Percentiles rank a stretch among this genome's conserved stretches.
phyloP scores from a whole-genome alignment of 1,140 invertebrate genomes.

The Agrypnia vestita region DNA sequence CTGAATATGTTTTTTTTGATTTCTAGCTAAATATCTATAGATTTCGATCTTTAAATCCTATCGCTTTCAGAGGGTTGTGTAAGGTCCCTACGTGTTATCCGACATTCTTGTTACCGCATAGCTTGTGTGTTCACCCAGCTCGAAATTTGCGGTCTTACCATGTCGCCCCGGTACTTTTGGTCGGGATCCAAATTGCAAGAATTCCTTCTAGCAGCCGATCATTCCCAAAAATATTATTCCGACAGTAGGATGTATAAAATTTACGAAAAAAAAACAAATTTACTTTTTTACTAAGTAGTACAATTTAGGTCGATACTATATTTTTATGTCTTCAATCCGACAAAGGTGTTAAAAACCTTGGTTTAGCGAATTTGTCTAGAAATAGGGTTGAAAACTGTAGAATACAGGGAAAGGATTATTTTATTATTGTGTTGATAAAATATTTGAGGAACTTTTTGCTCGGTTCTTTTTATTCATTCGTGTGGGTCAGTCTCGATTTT shows the following conservation, averaged over 20 bases:
- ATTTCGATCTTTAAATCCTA: too few relatives aligned
- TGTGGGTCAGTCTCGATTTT: neutral
- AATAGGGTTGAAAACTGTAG: neutral
- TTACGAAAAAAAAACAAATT: neutral
- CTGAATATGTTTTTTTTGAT: too few relatives aligned
- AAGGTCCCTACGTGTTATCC: constrained; percentile 24
- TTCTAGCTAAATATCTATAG: too few relatives aligned
- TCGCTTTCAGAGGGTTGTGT: constrained; percentile 1
- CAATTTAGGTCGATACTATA: neutral
- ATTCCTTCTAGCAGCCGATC: neutral
- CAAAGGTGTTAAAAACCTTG: constrained; percentile 1
- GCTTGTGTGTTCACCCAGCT: constrained; percentile 35
- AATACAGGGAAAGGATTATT: neutral
- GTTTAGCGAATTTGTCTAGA: neutral
- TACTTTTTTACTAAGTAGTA: neutral
- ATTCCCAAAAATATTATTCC: neutral
- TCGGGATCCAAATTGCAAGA: neutral
- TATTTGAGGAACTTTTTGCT: neutral
- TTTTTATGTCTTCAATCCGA: neutral
- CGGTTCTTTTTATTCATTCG: neutral
- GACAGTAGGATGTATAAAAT: neutral
- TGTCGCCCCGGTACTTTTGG: constrained; percentile 18
- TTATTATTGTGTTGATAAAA: neutral
- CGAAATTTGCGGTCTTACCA: constrained; percentile 32
- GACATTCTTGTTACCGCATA: constrained; percentile 22